phyloP scores from a whole-genome alignment of 2,797 vertebrate species.

The Myotis myotis region DNA sequence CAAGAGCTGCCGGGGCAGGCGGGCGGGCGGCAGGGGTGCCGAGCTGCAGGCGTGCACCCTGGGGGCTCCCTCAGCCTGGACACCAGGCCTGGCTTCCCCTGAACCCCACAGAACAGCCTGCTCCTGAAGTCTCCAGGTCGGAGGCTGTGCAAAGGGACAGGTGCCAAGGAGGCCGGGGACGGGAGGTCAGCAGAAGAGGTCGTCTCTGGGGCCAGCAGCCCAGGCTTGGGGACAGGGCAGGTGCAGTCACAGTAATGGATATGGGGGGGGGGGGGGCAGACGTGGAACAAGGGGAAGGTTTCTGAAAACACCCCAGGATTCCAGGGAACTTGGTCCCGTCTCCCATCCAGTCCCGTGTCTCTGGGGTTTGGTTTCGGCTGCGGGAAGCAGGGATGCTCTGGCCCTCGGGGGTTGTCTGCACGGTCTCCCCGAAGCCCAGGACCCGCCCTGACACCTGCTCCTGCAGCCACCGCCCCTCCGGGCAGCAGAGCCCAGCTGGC shows the following conservation, averaged over 20 bases:
- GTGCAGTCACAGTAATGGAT: neutral
- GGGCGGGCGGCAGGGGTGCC: neutral
- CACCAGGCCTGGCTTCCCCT: no score
- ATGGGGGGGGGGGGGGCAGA: accelerated
- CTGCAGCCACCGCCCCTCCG: accelerated
- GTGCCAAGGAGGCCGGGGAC: no score
- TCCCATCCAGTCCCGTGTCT: neutral
- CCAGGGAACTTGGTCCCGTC: neutral
- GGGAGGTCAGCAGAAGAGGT: neutral
- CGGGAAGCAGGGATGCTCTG: neutral
- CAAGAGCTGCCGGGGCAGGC: neutral
- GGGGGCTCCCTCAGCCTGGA: neutral
- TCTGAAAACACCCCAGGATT: neutral
- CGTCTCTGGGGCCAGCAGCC: neutral
- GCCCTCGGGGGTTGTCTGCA: neutral
- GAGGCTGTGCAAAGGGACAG: neutral
- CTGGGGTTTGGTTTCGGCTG: neutral
- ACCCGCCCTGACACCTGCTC: neutral
- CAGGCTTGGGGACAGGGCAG: neutral
- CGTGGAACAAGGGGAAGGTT: neutral
- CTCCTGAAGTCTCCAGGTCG: neutral
- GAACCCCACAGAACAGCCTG: neutral
- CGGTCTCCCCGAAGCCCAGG: neutral
- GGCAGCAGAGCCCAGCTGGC: neutral
- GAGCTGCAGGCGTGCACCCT: neutral